phyloP scores from a whole-genome alignment of 2,113 vertebrate species.

The Psittacula cyanocephala region DNA sequence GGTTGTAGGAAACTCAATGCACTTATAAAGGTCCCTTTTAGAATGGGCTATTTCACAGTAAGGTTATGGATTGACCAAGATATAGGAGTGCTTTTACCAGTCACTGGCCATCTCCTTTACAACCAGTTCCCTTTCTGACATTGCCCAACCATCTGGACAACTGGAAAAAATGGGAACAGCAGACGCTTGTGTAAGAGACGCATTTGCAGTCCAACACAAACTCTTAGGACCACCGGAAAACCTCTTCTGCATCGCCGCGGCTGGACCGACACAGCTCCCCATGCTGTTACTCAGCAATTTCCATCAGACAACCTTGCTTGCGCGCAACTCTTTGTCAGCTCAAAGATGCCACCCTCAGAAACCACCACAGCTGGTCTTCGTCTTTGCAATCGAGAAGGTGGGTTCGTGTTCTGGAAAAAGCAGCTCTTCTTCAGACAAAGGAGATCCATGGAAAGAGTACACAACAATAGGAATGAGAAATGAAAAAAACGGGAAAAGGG shows the following conservation, averaged over 20 bases:
- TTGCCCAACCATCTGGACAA: constrained; percentile 9
- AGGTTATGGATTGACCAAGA: constrained; percentile 47
- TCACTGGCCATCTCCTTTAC: constrained; percentile 24
- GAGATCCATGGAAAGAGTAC: constrained; percentile 76
- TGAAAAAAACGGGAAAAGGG: constrained; percentile 70
- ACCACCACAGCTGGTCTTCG: constrained; percentile 54
- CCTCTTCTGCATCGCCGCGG: constrained; percentile 35
- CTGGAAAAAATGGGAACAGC: constrained; percentile 17
- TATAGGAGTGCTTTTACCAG: constrained; percentile 43
- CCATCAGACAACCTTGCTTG: constrained; percentile 49
- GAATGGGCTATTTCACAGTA: constrained; percentile 50
- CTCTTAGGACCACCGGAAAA: constrained; percentile 37
- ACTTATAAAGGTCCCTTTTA: constrained; percentile 43
- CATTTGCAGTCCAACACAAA: constrained; percentile 11
- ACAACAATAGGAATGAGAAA: constrained; percentile 77
- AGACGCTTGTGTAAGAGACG: neutral
- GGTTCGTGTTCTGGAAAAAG: constrained; percentile 68
- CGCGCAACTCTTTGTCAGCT: constrained; percentile 25
- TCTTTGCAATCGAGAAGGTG: constrained; percentile 61
- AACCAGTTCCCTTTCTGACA: constrained; percentile 40
- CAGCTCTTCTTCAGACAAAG: constrained; percentile 76
- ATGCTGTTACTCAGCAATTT: constrained; percentile 51
- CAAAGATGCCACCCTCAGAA: constrained; percentile 56
- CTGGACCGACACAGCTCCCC: constrained; percentile 55
- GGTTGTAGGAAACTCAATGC: constrained; percentile 39